Conservation (phyloP, 2,797 vertebrate species). For the Eurystomus glaucurus region DNA sequence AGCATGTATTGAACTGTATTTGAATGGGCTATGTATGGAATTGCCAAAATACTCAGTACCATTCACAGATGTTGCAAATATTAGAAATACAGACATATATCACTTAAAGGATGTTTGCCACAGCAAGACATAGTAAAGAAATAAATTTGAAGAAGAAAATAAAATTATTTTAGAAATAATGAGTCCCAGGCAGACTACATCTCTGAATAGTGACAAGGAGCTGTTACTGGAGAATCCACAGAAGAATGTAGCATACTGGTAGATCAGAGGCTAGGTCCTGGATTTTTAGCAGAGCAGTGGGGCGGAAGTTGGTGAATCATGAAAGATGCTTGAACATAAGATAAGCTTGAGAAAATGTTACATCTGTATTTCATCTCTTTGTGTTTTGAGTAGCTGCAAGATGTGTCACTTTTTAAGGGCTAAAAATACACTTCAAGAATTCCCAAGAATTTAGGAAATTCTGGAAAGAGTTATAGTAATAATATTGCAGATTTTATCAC, state of each 20-base stretch:
- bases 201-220: not conserved
- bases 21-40: not conserved
- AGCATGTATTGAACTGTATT: not conserved
- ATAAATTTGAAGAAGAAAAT: not conserved
- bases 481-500: not conserved
- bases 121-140: not conserved
- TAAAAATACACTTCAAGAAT: not conserved
- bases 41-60: not conserved
- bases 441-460: not conserved
- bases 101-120: not conserved
- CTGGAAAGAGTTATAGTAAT: not conserved
- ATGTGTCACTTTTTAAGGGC: not conserved
- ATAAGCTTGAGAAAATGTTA: not conserved
- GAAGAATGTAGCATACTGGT: not conserved
- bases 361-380: not conserved
- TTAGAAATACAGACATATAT: not conserved
- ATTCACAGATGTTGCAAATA: not conserved
- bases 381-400: not conserved
- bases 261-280: not conserved
- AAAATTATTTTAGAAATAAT: not conserved
- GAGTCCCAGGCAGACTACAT: not conserved
- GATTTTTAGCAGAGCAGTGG: not conserved
- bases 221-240: not conserved
- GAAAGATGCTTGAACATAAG: not conserved
- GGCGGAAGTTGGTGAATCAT: not conserved